Evolutionary conservation across 2,888 invertebrate genomes (phyloP).

Genomic region (Argyresthia goedartella): DNA sequence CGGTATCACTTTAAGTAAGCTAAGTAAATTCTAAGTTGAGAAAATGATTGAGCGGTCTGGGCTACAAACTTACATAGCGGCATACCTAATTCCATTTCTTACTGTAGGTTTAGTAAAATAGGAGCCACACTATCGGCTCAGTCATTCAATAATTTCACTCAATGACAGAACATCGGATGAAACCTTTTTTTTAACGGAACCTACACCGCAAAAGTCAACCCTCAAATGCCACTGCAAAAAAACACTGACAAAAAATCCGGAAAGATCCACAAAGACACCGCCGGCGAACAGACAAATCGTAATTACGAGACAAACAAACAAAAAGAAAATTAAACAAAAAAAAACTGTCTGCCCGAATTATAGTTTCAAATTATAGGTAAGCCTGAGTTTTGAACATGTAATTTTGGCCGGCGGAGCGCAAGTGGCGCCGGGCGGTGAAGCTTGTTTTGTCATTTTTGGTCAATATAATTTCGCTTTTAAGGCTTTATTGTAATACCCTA

Average conservation of each 20-base stretch:
- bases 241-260: conserved; percentile 19
- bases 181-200: too few relatives aligned
- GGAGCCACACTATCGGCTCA: too few relatives aligned
- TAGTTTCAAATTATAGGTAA: conserved; percentile 44
- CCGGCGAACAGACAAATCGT: conserved; percentile 23
- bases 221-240: not conserved
- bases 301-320: conserved; percentile 33
- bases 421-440: conserved; percentile 11
- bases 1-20: too few relatives aligned
- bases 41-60: too few relatives aligned
- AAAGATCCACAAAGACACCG: conserved; percentile 25
- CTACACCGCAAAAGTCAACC: too few relatives aligned
- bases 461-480: conserved; percentile 7
- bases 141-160: too few relatives aligned
- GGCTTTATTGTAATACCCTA: too few relatives aligned
- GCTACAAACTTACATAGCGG: too few relatives aligned
- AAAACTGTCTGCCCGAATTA: conserved; percentile 38
- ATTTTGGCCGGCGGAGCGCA: conserved; percentile 17
- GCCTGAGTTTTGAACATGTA: conserved; percentile 14
- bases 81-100: too few relatives aligned
- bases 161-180: too few relatives aligned
- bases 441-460: conserved; percentile 32
- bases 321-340: conserved; percentile 14
- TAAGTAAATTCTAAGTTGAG: too few relatives aligned
- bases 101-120: too few relatives aligned